phyloP scores from a whole-genome alignment of 23 tunicate species.

The Trididemnum nubilum region DNA sequence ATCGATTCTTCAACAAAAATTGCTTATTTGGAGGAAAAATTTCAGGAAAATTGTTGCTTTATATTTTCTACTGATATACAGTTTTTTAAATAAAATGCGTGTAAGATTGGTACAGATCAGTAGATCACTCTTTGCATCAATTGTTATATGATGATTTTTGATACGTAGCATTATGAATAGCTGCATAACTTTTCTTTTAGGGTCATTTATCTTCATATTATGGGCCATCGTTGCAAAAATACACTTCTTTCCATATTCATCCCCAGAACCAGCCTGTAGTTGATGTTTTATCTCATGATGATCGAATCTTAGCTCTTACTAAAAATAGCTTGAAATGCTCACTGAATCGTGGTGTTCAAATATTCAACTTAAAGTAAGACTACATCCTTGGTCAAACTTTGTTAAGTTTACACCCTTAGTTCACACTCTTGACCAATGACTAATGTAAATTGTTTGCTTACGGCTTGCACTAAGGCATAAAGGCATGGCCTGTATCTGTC shows the following conservation, averaged over 20 bases:
- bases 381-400: background rate
- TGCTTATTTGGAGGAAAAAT: too few species aligned
- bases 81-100: too few species aligned
- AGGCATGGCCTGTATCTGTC: too few species aligned
- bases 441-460: too few species aligned
- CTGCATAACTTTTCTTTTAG: slow-evolving; percentile 19
- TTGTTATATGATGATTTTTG: too few species aligned
- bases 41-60: too few species aligned
- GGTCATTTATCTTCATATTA: slow-evolving; percentile 92
- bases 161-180: too few species aligned
- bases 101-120: too few species aligned
- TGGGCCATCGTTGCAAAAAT: slow-evolving; percentile 70
- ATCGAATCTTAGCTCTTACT: slow-evolving; percentile 64
- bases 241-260: slow-evolving; percentile 85
- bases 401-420: background rate
- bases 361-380: slow-evolving; percentile 37
- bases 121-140: too few species aligned
- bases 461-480: too few species aligned
- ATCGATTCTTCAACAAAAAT: too few species aligned
- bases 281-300: slow-evolving; percentile 59
- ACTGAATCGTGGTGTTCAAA: slow-evolving; percentile 47
- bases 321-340: slow-evolving; percentile 66
- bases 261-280: slow-evolving; percentile 50
- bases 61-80: too few species aligned
- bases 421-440: background rate